Evolutionary conservation across 2,888 invertebrate species (phyloP), one percentile per base, ranked within the genome.

Genomic region (Erannis defoliaria): DNA sequence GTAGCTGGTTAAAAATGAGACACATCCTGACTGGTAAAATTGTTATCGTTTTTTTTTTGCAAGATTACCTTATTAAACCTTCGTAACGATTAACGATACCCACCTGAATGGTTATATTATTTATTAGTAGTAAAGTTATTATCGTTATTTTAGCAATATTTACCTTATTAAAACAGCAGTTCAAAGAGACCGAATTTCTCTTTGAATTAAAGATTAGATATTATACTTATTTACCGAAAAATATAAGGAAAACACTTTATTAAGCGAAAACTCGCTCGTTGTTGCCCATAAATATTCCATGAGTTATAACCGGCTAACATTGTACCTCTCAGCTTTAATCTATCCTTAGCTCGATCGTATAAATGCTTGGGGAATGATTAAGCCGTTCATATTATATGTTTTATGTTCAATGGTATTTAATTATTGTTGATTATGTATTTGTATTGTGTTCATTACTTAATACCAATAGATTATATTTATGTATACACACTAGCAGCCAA

Each of bases 271-370:
- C 21, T 56, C 42, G 40, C 26, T 55, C 33, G 40, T 42, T 19
- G 29, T 40, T 43, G 5, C 26, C 55, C 23, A 62, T 62, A 57
- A 57, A 61, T 64, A 57, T 61, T 57, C 40, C 35, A 61, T 55
- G 61, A 55, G 55, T 45, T 57, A 61, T 64, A 56, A 64, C 54
- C 54, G 43, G 59, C 16, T 38, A 64, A 59, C 50, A 42, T 61
- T 61, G 61, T 55, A 55, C 54, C 29, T 54, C 9, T 50, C 59
- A 21, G 37, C 53, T 16, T 23, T 50, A 49, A 60, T 53, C 31
- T 45, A 50, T 50, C 54, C 55, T 50, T 21, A 16, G 49, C 38
- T 23, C 49, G 40, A 45, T 26, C 46, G 26, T 50, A 56, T 50
- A 50, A 49, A 55, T 53, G 18, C 18, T 16, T 18, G 33, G 14